Percentiles rank a stretch among this genome's conserved stretches.
Conservation (phyloP, 2,888 invertebrate genomes). For the Allolobophora icterica region DNA sequence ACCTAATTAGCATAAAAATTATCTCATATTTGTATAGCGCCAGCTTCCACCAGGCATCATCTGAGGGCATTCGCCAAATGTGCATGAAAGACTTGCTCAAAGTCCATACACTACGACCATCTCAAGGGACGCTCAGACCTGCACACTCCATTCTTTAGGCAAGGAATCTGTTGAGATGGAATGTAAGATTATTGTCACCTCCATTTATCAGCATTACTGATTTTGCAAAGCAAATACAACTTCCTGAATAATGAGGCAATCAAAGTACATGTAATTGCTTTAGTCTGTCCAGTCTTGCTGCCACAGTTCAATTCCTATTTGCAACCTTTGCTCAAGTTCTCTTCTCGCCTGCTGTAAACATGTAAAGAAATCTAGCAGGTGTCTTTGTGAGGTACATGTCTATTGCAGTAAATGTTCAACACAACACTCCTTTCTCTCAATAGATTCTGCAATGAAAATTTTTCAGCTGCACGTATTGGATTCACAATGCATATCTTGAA, state of each 20-base stretch:
- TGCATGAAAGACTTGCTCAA: neutral
- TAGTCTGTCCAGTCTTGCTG: neutral
- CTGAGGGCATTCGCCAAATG: neutral
- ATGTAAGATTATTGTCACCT: conserved; percentile 9
- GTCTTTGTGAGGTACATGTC: neutral
- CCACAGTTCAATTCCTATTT: neutral
- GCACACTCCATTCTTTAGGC: neutral
- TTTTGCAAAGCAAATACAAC: neutral
- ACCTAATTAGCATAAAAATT: neutral
- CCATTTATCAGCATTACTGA: neutral
- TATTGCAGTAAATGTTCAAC: neutral
- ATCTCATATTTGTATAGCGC: neutral
- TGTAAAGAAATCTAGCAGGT: neutral
- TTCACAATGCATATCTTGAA: too few relatives aligned
- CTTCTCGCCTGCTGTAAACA: neutral
- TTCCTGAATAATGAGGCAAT: neutral
- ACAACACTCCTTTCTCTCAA: neutral
- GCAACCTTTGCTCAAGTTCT: neutral
- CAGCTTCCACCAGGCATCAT: neutral
- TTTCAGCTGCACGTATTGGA: too few relatives aligned
- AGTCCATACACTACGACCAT: neutral
- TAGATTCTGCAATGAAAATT: neutral
- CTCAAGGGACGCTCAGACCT: neutral
- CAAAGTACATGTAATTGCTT: neutral
- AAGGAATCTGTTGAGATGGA: conserved; percentile 23